Evolutionary conservation across 1,140 invertebrate species (phyloP).

Genomic region (Sitodiplosis mosellana): DNA sequence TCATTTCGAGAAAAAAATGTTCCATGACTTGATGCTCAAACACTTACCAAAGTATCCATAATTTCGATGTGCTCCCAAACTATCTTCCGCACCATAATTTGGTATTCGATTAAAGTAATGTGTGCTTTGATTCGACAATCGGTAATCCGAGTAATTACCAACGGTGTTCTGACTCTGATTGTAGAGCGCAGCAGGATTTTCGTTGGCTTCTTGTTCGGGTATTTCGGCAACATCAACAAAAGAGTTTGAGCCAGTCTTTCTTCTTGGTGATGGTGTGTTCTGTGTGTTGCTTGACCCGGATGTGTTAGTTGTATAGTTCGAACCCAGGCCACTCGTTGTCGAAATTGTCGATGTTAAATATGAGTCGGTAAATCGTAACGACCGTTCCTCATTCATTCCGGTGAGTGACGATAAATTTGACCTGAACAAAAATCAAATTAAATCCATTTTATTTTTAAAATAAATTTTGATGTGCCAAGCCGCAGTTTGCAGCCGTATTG

Average conservation of each 20-base stretch:
- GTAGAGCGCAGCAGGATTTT: constrained; percentile 29
- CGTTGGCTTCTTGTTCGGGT: constrained; percentile 15
- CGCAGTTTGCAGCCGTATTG: no score
- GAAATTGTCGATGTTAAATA: constrained; percentile 21
- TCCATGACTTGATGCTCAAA: not conserved
- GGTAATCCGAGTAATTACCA: no score
- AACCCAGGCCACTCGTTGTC: constrained; percentile 27
- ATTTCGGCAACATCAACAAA: constrained; percentile 8
- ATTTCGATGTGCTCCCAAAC: not conserved
- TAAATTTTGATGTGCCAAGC: no score
- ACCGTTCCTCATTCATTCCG: constrained; percentile 36
- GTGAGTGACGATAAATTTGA: constrained; percentile 17
- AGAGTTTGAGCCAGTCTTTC: constrained; percentile 42
- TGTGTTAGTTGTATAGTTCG: constrained; percentile 26
- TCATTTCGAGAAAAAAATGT: constrained; percentile 1
- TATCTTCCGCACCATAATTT: not conserved
- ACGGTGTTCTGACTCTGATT: constrained; percentile 26
- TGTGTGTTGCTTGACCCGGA: constrained; percentile 13
- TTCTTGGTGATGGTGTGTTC: constrained; percentile 42
- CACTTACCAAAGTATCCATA: constrained; percentile 20
- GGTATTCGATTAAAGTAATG: not conserved
- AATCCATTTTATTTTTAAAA: constrained; percentile 2
- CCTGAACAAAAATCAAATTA: constrained; percentile 14
- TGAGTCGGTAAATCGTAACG: constrained; percentile 56
- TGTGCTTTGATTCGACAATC: no score